Evolutionary conservation across 2,113 vertebrate genomes (phyloP).

Genomic region (Crotalus tigris): DNA sequence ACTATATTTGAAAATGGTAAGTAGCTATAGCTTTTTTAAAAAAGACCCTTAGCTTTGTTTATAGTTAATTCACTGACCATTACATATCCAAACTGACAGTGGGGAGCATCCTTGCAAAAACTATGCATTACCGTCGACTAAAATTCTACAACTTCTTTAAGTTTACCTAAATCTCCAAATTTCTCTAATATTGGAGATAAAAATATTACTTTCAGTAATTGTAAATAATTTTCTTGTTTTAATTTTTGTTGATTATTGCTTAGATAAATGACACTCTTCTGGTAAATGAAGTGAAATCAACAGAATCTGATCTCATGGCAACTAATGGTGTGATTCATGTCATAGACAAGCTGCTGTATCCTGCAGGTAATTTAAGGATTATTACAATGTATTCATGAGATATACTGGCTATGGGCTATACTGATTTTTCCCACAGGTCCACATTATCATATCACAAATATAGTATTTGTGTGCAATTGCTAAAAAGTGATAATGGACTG

Average conservation of each 20-base stretch:
- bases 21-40: slow-evolving; percentile 43
- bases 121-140: not conserved
- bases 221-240: not conserved
- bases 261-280: slow-evolving; percentile 83
- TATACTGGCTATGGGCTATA: not conserved
- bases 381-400: not conserved
- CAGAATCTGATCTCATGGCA: slow-evolving; percentile 86
- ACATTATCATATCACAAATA: not conserved
- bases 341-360: slow-evolving; percentile 86
- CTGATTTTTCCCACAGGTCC: not conserved
- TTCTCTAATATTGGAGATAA: not conserved
- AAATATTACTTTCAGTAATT: not conserved
- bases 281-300: slow-evolving; percentile 83
- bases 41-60: not conserved
- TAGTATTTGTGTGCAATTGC: not conserved
- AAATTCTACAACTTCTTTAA: not conserved
- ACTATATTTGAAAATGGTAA: slow-evolving; percentile 83
- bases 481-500: not conserved
- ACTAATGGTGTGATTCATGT: slow-evolving; percentile 92
- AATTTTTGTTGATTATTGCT: slow-evolving; percentile 1
- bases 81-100: not conserved
- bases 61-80: not conserved
- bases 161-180: not conserved
- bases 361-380: slow-evolving; percentile 74
- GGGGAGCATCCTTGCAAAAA: not conserved